A percentile compares a stretch with the other conserved stretches of the same genome.
Evolutionary conservation across 2,113 vertebrate genomes (phyloP).

Genomic region (Boleophthalmus pectinirostris): DNA sequence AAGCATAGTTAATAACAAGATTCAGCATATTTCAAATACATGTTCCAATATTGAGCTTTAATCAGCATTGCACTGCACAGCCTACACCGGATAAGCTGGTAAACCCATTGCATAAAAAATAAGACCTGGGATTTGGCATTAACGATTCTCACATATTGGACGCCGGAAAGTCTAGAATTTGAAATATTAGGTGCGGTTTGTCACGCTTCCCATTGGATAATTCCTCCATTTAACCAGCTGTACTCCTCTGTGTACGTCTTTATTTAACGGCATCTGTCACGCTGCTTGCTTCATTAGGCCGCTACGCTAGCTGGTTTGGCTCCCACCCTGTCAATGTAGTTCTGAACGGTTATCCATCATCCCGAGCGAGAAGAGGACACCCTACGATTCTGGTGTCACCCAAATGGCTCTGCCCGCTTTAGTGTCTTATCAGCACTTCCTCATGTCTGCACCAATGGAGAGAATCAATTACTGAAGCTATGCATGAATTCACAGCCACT

Average conservation of each 20-base stretch:
- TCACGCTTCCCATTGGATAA: not conserved
- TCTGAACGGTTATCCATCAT: constrained; percentile 47
- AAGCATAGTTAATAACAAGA: not conserved
- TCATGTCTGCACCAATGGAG: constrained; percentile 44
- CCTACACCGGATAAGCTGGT: constrained; percentile 25
- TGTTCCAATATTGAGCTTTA: not conserved
- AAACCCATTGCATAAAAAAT: constrained; percentile 26
- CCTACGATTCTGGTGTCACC: constrained; percentile 12
- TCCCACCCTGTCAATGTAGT: constrained; percentile 11
- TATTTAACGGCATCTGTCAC: constrained; percentile 27
- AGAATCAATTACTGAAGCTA: constrained; percentile 56
- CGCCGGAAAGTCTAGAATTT: not conserved
- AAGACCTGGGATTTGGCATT: constrained; percentile 9
- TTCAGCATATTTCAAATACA: not conserved
- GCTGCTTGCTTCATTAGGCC: constrained; percentile 47
- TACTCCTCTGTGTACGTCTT: not conserved
- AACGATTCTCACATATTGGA: constrained; percentile 3
- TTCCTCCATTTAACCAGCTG: constrained; percentile 1
- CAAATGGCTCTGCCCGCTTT: constrained; percentile 45
- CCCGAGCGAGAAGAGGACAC: constrained; percentile 16
- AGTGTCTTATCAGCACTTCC: constrained; percentile 65
- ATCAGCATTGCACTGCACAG: not conserved
- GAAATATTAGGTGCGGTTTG: constrained; percentile 3
- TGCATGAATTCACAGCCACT: constrained; percentile 38
- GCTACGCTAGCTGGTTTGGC: constrained; percentile 19